These are phyloP conservation scores for Dicyrtomina minuta DNA, from an alignment of 2,888 invertebrate genomes.

Conservation along the genomic window DNA sequence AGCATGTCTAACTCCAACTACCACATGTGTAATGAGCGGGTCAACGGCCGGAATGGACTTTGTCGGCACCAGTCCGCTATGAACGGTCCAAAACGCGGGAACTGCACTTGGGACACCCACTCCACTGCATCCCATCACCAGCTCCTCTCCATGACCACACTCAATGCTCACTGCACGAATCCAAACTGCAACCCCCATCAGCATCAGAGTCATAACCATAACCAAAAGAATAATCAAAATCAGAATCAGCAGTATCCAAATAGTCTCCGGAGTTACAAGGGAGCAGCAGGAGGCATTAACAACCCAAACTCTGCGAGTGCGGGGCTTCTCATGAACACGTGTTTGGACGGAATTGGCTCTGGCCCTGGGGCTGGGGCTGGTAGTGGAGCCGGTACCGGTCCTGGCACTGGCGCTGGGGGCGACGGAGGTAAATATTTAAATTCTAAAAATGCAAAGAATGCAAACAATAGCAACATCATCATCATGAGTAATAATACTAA, in stretches of 20 bases:
- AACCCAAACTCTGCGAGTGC: constrained; percentile 13
- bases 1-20: constrained; percentile 16
- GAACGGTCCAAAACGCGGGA: background rate
- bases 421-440: too few relatives aligned
- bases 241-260: too few relatives aligned
- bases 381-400: too few relatives aligned
- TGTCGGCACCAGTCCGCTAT: constrained; percentile 16
- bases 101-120: background rate
- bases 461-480: too few relatives aligned
- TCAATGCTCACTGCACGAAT: constrained; percentile 11
- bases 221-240: too few relatives aligned
- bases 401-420: too few relatives aligned
- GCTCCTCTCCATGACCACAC: constrained; percentile 19
- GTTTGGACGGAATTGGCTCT: background rate
- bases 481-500: background rate
- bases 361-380: too few relatives aligned
- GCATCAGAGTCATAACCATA: background rate
- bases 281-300: background rate
- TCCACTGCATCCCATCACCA: background rate
- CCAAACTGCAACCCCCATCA: background rate
- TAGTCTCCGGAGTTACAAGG: background rate
- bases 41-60: background rate
- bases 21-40: background rate
- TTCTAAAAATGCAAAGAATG: too few relatives aligned
- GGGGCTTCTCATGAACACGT: constrained; percentile 11